Percentiles rank a stretch among this genome's conserved stretches.
phyloP scores from a whole-genome alignment of 1,140 invertebrate species.

The Papilio machaon region DNA sequence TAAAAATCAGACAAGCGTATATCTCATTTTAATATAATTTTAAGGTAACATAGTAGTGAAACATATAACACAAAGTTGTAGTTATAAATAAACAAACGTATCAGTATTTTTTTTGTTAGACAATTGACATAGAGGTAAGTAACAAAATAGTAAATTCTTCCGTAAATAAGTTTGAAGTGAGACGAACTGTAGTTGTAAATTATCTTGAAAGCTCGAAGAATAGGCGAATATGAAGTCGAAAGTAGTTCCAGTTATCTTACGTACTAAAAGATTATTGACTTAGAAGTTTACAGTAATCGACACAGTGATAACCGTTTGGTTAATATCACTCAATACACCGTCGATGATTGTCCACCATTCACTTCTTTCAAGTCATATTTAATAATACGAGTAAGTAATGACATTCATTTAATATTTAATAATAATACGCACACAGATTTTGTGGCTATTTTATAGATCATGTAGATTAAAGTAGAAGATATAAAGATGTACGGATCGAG shows the following conservation, averaged over 20 bases:
- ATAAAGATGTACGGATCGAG: too few species aligned
- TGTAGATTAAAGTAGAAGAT: neutral
- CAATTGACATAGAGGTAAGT: neutral
- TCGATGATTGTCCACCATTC: neutral
- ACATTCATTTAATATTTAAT: neutral
- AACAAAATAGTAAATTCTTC: neutral
- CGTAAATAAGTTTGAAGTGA: neutral
- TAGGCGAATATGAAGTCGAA: too few species aligned
- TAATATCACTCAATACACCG: slow-evolving; percentile 17
- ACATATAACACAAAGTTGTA: too few species aligned
- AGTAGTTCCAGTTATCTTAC: neutral
- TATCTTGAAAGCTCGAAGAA: too few species aligned
- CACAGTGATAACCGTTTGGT: neutral
- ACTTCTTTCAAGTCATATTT: neutral
- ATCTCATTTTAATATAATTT: neutral
- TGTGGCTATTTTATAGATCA: neutral
- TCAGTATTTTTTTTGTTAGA: neutral
- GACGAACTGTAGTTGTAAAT: too few species aligned
- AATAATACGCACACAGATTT: neutral
- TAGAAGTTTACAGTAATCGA: neutral
- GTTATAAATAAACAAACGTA: neutral
- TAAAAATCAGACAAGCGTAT: neutral
- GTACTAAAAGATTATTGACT: neutral
- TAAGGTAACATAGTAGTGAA: neutral
- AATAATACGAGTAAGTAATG: neutral